Evolutionary conservation across 2,113 vertebrate genomes (phyloP).

Genomic region (Garra rufa): DNA sequence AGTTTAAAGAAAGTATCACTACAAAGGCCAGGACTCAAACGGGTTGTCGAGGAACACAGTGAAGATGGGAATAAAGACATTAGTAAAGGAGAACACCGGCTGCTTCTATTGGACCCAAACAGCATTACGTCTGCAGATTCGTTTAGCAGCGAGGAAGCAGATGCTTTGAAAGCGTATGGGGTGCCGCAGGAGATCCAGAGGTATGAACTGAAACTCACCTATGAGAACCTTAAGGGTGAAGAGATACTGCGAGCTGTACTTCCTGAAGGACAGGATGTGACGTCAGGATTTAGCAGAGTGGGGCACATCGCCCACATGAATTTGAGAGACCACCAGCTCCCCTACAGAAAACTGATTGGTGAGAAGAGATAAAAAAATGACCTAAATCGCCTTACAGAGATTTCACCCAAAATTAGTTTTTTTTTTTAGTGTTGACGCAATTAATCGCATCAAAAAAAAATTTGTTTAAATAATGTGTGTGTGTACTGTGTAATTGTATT

Average conservation of each 20-base stretch:
- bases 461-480: too few relatives aligned
- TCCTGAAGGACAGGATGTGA: constrained; percentile 89
- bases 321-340: constrained; percentile 92
- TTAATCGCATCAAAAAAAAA: too few relatives aligned
- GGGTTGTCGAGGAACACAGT: constrained; percentile 84
- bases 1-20: constrained; percentile 81
- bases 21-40: constrained; percentile 84
- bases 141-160: constrained; percentile 77
- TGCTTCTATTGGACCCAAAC: constrained; percentile 87
- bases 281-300: constrained; percentile 90
- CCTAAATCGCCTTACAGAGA: neutral
- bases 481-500: too few relatives aligned
- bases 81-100: constrained; percentile 61
- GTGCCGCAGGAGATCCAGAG: constrained; percentile 76
- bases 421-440: too few relatives aligned
- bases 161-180: constrained; percentile 76
- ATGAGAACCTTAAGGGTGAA: constrained; percentile 90
- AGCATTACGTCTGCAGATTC: constrained; percentile 74
- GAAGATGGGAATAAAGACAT: constrained; percentile 63
- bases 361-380: constrained; percentile 55
- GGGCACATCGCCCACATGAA: constrained; percentile 97
- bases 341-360: constrained; percentile 92
- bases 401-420: neutral
- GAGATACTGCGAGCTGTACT: constrained; percentile 93
- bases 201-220: constrained; percentile 84